These are phyloP conservation scores for Gymnothorax javanicus DNA, from an alignment of 2,797 vertebrate genomes.

Conservation along the genomic window DNA sequence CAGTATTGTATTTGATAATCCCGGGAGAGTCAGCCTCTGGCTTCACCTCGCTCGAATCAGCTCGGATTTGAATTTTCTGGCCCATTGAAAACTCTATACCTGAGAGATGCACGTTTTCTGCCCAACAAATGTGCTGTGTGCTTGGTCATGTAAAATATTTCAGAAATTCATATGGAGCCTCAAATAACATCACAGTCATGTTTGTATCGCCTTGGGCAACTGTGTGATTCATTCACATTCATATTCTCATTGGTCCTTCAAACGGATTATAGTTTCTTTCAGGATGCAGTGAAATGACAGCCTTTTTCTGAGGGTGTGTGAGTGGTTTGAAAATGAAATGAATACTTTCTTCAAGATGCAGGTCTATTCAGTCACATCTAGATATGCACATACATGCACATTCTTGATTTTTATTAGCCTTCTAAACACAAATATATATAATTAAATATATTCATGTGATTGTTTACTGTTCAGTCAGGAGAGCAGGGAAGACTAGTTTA, in stretches of 20 bases:
- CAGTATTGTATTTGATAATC: too few relatives aligned
- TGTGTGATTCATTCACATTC: not conserved
- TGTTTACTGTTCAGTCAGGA: not conserved
- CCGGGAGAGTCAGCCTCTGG: too few relatives aligned
- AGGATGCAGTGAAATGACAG: not conserved
- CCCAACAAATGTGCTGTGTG: slow-evolving; percentile 39
- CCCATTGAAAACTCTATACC: not conserved
- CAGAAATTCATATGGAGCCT: slow-evolving; percentile 2
- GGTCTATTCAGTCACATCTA: not conserved
- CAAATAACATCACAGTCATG: not conserved
- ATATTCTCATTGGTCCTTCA: not conserved
- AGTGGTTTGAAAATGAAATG: not conserved
- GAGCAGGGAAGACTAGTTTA: too few relatives aligned
- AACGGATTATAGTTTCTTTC: not conserved
- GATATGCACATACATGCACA: not conserved
- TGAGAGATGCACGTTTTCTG: slow-evolving; percentile 26
- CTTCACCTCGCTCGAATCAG: too few relatives aligned
- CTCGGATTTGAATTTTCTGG: too few relatives aligned
- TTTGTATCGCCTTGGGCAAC: not conserved
- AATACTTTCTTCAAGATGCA: not conserved
- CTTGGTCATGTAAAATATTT: slow-evolving; percentile 35
- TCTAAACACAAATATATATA: not conserved
- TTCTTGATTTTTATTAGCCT: not conserved
- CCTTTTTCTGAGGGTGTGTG: not conserved
- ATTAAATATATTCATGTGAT: not conserved